Conservation (phyloP, 1,140 invertebrate genomes). For the Psilanteris sp. region DNA sequence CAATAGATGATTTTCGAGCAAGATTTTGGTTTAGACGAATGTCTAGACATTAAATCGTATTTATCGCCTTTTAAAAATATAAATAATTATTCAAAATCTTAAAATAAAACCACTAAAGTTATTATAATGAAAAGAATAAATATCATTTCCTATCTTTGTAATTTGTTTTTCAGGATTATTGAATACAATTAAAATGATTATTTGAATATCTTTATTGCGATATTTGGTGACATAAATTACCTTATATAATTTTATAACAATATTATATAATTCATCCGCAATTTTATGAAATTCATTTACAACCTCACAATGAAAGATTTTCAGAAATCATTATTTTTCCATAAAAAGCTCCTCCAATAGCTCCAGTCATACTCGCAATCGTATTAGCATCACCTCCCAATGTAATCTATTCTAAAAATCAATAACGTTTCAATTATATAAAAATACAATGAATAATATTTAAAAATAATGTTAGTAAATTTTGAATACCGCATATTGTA, state of each 20-base stretch:
- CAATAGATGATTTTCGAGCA: slow-evolving; percentile 97
- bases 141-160: no score
- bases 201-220: no score
- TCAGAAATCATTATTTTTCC: slow-evolving; percentile 83
- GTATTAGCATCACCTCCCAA: slow-evolving; percentile 91
- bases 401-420: slow-evolving; percentile 78
- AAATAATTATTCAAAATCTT: no score
- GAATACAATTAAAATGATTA: no score
- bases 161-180: no score
- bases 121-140: no score
- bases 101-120: no score
- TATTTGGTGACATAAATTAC: no score
- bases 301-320: slow-evolving; percentile 84
- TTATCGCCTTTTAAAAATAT: neutral
- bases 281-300: slow-evolving; percentile 79
- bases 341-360: slow-evolving; percentile 87
- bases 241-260: slow-evolving; percentile 38
- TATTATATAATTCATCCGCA: slow-evolving; percentile 78
- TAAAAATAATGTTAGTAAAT: slow-evolving; percentile 2
- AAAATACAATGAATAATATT: no score
- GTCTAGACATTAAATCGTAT: slow-evolving; percentile 75
- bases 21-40: slow-evolving; percentile 96
- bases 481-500: slow-evolving; percentile 73
- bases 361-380: slow-evolving; percentile 89
- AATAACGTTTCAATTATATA: neutral